Evolutionary conservation across 30 jellyfish, hydroid and myxozoan genomes (phyloP).

Genomic region (Hydra vulgaris): DNA sequence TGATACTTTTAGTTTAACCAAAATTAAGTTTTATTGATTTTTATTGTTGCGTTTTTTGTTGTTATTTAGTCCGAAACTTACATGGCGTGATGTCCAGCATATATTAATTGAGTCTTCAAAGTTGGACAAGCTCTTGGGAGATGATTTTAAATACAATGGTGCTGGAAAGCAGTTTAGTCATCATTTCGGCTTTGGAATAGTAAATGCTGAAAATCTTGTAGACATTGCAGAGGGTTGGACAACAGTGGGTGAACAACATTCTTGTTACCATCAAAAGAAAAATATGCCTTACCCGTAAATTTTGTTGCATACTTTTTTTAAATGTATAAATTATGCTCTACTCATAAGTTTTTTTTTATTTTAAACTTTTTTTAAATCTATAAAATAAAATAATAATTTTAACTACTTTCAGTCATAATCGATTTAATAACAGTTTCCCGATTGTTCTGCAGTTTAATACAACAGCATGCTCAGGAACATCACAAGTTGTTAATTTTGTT

Average conservation of each 20-base stretch:
- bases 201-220: slow-evolving; percentile 70
- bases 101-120: slow-evolving; percentile 64
- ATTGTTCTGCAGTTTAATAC: slow-evolving; percentile 39
- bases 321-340: background rate
- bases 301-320: background rate
- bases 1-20: too few relatives aligned
- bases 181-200: slow-evolving; percentile 70
- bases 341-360: background rate
- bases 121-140: slow-evolving; percentile 34
- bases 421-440: slow-evolving; percentile 44
- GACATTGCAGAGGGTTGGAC: slow-evolving; percentile 73
- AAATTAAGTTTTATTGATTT: too few relatives aligned
- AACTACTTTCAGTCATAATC: slow-evolving; percentile 5
- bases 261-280: slow-evolving; percentile 24
- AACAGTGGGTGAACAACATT: slow-evolving; percentile 57
- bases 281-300: slow-evolving; percentile 1
- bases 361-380: background rate
- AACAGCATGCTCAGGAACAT: slow-evolving; percentile 60
- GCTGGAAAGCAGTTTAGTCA: slow-evolving; percentile 67
- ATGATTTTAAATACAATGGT: slow-evolving; percentile 51
- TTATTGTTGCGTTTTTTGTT: too few relatives aligned
- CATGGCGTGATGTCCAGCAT: slow-evolving; percentile 97
- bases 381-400: too few relatives aligned
- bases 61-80: slow-evolving; percentile 42
- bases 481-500: slow-evolving; percentile 43